These are phyloP conservation scores for Aleiodes testaceus DNA, from an alignment of 2,888 invertebrate genomes.

Conservation along the genomic window DNA sequence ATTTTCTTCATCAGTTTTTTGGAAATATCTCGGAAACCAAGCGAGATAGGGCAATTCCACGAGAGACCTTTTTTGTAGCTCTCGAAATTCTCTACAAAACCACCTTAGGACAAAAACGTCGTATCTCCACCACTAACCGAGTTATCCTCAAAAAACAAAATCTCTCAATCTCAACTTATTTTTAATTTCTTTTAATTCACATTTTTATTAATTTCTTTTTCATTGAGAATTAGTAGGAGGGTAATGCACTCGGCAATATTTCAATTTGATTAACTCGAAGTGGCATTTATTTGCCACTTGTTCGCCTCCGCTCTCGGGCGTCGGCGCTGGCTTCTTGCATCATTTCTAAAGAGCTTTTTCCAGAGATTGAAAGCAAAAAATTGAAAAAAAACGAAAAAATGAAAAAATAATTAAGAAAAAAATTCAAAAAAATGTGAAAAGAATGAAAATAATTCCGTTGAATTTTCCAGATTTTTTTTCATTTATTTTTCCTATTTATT, in stretches of 20 bases:
- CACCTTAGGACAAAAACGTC: too few species aligned
- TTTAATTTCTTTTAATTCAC: too few species aligned
- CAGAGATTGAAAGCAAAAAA: conserved; percentile 33
- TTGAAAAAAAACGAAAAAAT: too few species aligned
- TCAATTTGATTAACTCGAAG: conserved; percentile 38
- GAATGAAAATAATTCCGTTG: not conserved
- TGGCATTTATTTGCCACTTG: conserved; percentile 42
- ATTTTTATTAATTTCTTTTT: not conserved
- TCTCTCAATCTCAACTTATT: too few species aligned
- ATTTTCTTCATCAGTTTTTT: too few species aligned
- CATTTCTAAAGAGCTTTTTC: conserved; percentile 36
- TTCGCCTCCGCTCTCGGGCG: conserved; percentile 28
- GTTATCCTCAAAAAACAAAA: too few species aligned
- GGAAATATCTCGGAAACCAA: too few species aligned
- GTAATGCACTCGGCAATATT: conserved; percentile 42
- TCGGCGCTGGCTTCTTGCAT: conserved; percentile 27
- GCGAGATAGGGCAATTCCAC: too few species aligned
- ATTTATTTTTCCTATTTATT: too few species aligned
- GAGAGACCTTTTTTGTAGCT: too few species aligned
- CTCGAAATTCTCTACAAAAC: too few species aligned
- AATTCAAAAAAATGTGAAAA: conserved; percentile 31
- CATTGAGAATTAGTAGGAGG: conserved; percentile 10
- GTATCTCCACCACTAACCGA: too few species aligned
- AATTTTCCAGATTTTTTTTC: not conserved
- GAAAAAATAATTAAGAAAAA: conserved; percentile 45